Evolutionary conservation across 2,888 invertebrate species (phyloP), one percentile per base, ranked within the genome.

Genomic region (Drosophila tanythrix): DNA sequence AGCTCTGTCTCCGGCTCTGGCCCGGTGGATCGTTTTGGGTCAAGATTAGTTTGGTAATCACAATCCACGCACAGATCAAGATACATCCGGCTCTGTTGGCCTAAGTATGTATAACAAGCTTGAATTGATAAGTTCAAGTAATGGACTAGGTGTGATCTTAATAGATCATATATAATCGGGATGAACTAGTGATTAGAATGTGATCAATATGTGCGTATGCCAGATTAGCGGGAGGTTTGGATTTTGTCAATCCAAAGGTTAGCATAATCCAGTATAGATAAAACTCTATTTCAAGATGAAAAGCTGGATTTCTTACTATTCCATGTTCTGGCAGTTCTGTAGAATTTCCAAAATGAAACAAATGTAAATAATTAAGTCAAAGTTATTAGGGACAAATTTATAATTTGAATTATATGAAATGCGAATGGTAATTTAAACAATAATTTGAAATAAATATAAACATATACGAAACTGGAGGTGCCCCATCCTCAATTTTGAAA

Each of bases 71-170:
- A 29, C 18, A 61, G 81, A 70, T 82, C 73, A 59, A 33, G 36
- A 61, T 40, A 70, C 70, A 87, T 83, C 79, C 79, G 83, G 76
- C 65, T 82, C 68, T 70, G 29, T 29, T 27, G 57, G 59, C 56
- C 52, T 76, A 74, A 69, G 62, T 55, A 50, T 5, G 31, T 55
- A 46, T 56, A n/a, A 52, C 66, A 48, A 56, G 40, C 57, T 36
- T 51, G 48, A 51, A 55, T 63, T 67, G 71, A 81, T 77, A 78
- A 74, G 53, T 74, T 72, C 66, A 57, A 55, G 56, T 61, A 58
- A 74, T 76, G 81, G 83, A 74, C 86, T 83, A 86, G 81, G 86
- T 85, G 83, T 74, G 79, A 81, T 79, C 76, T 68, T 62, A 25
- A 82, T 79, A 66, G 73, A 74, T 74, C 58, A 61, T 40, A 53